These are phyloP conservation scores for Meloidogyne floridensis DNA, from an alignment of 1,140 invertebrate species.

Conservation along the genomic window DNA sequence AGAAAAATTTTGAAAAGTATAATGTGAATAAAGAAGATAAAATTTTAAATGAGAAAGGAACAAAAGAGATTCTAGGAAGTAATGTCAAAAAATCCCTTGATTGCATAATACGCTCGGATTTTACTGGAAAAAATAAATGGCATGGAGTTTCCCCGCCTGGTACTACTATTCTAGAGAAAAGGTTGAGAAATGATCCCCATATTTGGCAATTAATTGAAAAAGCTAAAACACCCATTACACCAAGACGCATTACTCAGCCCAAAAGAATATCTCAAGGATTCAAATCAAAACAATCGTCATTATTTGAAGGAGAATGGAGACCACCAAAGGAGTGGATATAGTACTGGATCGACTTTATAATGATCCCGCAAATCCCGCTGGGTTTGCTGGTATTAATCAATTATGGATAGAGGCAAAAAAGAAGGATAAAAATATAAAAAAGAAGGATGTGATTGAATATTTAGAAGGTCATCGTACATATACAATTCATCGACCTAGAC, in stretches of 20 bases:
- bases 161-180: not conserved
- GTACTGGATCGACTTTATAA: not conserved
- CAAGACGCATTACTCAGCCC: not conserved
- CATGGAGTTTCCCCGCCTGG: not conserved
- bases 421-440: not conserved
- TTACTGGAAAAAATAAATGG: too few relatives aligned
- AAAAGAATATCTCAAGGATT: slow-evolving; percentile 2
- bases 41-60: too few relatives aligned
- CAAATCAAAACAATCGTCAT: too few relatives aligned
- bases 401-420: slow-evolving; percentile 25
- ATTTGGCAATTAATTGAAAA: not conserved
- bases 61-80: too few relatives aligned
- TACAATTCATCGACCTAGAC: not conserved
- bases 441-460: slow-evolving; percentile 5
- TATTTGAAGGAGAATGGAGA: too few relatives aligned
- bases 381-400: not conserved
- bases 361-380: not conserved
- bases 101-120: too few relatives aligned
- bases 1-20: too few relatives aligned
- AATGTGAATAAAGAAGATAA: too few relatives aligned
- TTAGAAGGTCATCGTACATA: slow-evolving; percentile 7
- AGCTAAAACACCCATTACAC: not conserved
- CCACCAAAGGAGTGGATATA: not conserved
- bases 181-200: not conserved
- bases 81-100: too few relatives aligned